Conservation (phyloP, 2,113 vertebrate species). For the human (Homo sapiens) region DNA sequence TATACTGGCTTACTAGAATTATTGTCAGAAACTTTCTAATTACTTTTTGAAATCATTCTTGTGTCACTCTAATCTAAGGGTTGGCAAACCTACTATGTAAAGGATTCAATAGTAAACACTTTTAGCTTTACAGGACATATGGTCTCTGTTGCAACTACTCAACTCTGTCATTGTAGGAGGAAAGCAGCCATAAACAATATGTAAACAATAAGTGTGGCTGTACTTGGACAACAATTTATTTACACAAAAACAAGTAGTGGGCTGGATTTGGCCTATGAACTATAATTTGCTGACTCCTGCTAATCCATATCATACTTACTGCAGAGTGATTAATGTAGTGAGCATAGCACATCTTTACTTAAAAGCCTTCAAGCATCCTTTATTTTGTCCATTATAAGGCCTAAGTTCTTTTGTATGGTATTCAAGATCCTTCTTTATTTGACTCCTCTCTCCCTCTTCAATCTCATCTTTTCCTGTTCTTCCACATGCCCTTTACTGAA, state of each 20-base stretch:
- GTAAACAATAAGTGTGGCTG: neutral
- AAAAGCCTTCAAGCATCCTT: neutral
- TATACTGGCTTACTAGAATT: constrained; percentile 3
- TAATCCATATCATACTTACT: neutral
- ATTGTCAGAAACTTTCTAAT: constrained; percentile 28
- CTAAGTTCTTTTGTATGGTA: neutral
- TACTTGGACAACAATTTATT: neutral
- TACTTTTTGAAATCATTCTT: constrained; percentile 47
- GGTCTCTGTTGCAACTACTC: neutral
- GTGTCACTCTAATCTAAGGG: neutral
- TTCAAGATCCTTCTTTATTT: neutral
- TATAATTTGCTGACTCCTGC: neutral
- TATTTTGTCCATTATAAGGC: neutral
- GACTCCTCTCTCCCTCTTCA: neutral
- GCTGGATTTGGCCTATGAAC: neutral
- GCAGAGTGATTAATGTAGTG: neutral
- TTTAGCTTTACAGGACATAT: neutral
- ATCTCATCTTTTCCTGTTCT: neutral
- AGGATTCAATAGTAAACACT: neutral
- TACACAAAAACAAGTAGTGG: neutral
- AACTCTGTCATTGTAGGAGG: neutral
- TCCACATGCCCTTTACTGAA: neutral
- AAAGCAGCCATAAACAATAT: neutral
- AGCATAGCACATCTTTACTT: neutral
- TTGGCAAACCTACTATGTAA: neutral